phyloP scores from a whole-genome alignment of 2,113 vertebrate species.

The Macrotus californicus region DNA sequence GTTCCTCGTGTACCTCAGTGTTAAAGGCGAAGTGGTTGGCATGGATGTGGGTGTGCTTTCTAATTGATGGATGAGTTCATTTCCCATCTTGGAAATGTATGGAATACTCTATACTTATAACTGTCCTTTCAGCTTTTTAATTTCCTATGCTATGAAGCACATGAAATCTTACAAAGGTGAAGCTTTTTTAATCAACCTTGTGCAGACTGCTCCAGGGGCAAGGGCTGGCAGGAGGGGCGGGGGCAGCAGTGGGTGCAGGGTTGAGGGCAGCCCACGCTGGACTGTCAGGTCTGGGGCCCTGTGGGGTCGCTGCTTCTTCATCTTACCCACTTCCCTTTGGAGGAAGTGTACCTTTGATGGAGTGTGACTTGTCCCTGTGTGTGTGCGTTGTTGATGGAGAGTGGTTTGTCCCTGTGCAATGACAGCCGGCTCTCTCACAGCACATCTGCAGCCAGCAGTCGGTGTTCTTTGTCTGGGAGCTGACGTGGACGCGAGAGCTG shows the following conservation, averaged over 20 bases:
- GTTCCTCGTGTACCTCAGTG: neutral
- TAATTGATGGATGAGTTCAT: too few relatives aligned
- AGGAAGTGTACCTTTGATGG: neutral
- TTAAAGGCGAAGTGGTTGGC: neutral
- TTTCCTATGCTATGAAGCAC: neutral
- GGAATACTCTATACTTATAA: neutral
- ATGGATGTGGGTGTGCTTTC: neutral
- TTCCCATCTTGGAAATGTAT: neutral
- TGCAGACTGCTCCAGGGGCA: too few relatives aligned
- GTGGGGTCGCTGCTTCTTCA: too few relatives aligned
- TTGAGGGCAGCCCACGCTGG: accelerated
- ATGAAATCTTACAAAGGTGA: neutral
- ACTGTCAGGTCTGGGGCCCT: neutral
- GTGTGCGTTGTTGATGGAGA: neutral
- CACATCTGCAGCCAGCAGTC: conserved; percentile 88
- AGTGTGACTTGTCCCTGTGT: neutral
- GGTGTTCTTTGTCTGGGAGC: conserved; percentile 94
- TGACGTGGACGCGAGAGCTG: conserved; percentile 87
- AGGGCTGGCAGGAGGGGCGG: neutral
- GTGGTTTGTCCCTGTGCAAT: neutral
- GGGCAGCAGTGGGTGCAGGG: neutral
- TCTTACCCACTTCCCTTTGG: too few relatives aligned
- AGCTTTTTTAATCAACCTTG: too few relatives aligned
- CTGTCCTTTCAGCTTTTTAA: neutral
- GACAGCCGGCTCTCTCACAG: conserved; percentile 70